phyloP scores from a whole-genome alignment of 2,888 invertebrate species.

The Shargacucullia verbasci region DNA sequence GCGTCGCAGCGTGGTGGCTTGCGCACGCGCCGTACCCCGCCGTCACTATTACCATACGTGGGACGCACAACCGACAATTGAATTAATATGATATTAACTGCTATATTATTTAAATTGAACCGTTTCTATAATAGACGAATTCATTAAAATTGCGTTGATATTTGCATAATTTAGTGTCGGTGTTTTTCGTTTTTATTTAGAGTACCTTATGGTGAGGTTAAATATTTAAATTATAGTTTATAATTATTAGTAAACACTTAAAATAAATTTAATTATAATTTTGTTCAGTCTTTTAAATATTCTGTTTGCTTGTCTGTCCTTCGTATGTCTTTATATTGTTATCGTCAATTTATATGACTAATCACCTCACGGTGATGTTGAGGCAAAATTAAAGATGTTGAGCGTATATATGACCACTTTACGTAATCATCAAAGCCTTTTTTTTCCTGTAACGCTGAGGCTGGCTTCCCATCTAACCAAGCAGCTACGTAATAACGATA shows the following conservation, averaged over 20 bases:
- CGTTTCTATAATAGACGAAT: conserved; percentile 45
- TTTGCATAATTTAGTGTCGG: conserved; percentile 37
- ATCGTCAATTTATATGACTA: no score
- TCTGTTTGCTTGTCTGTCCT: no score
- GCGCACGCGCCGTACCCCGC: conserved; percentile 61
- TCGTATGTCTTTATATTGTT: no score
- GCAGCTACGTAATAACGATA: no score
- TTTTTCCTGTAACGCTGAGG: no score
- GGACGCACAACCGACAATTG: conserved; percentile 70
- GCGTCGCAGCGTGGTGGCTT: conserved; percentile 67
- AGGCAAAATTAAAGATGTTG: no score
- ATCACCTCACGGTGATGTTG: no score
- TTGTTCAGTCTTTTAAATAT: no score
- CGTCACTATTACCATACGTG: conserved; percentile 74
- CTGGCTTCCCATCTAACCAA: no score
- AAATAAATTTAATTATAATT: no score
- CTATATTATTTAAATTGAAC: conserved; percentile 54
- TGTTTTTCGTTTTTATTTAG: conserved; percentile 12
- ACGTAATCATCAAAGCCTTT: no score
- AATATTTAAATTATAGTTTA: conserved; percentile 18
- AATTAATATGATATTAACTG: conserved; percentile 66
- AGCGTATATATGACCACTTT: no score
- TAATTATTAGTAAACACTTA: conserved; percentile 18
- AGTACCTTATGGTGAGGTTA: conserved; percentile 22
- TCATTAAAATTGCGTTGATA: conserved; percentile 40